Evolutionary conservation across 1,140 invertebrate genomes (phyloP).

Genomic region (Reticulitermes speratus): DNA sequence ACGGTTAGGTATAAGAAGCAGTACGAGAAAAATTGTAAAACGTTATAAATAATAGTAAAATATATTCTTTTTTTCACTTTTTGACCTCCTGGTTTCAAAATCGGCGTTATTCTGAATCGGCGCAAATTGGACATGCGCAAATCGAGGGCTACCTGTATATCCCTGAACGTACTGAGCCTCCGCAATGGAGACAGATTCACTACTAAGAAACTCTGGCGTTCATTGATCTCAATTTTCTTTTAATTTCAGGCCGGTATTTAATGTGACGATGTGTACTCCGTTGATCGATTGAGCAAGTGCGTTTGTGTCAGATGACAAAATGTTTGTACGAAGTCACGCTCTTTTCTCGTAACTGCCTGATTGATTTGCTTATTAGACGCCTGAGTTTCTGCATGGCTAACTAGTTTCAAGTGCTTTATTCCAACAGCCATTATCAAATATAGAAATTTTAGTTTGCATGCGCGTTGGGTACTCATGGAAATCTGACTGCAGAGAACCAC

Average conservation of each 20-base stretch:
- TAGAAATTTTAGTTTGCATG: background rate
- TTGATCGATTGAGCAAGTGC: background rate
- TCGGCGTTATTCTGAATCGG: too few relatives aligned
- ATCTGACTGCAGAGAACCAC: background rate
- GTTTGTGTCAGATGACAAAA: background rate
- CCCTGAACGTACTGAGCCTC: too few relatives aligned
- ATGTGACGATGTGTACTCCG: background rate
- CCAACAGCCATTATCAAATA: background rate
- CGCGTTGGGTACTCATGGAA: background rate
- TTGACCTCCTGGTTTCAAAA: too few relatives aligned
- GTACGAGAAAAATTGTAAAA: too few relatives aligned
- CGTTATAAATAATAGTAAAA: too few relatives aligned
- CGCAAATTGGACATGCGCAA: too few relatives aligned
- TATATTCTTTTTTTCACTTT: too few relatives aligned
- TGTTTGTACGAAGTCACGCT: background rate
- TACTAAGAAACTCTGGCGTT: background rate
- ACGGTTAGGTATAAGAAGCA: too few relatives aligned
- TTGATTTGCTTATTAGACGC: background rate
- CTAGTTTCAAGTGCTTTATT: constrained; percentile 9
- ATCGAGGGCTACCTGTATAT: too few relatives aligned
- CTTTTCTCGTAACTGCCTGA: background rate
- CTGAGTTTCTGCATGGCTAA: background rate
- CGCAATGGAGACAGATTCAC: too few relatives aligned
- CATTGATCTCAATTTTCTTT: background rate
- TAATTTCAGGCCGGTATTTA: background rate